Evolutionary conservation across 2,888 invertebrate species (phyloP), one percentile per base, ranked within the genome.

Genomic region (Chaetogeoica ovagalla): DNA sequence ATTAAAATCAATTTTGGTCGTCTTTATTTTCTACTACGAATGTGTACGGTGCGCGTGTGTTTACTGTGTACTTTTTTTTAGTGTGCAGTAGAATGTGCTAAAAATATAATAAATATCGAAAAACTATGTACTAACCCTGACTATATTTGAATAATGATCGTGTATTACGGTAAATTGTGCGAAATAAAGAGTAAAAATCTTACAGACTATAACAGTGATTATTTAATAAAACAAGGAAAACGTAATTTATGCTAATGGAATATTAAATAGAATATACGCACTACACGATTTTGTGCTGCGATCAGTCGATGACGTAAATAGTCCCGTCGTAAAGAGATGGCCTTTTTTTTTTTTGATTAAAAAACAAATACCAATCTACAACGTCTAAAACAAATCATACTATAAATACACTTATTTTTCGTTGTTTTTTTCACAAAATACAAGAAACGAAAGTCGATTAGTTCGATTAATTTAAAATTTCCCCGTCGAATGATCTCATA

Each of bases 171-270:
- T 39, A 65, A 65, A 65, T 37, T 39, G 19, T 59, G 8, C 17
- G 39, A 37, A 57, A 57, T 37, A 39, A 70, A 39, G 11, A 13
- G 13, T 21, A n/a, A 13, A 39, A 1, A 39, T 39, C 59, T 17
- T 8, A 15, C 21, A 59, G 69, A 37, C 30, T 69, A 11, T 30
- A 30, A 30, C 30, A 21, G 57, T 21, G 21, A 59, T 2, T n/a
- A 70, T 39, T 39, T 57, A 21, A 21, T 15, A 17, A 39, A 71
- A 30, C 13, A 21, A 59, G n/a, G n/a, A 39, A 57, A 69, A 21
- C 5, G 17, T 71, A 71, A 43, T 71, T 59, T 71, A 71, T 71
- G 39, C 9, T 59, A 71, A 71, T 71, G 21, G 21, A 71, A 23
- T 39, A 19, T 59, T n/a, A 43, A 8, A 43, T 71, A 0, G 39